Evolutionary conservation across 2,888 invertebrate species (phyloP), one percentile per base, ranked within the genome.

Genomic region (Heteromurus nitidus): DNA sequence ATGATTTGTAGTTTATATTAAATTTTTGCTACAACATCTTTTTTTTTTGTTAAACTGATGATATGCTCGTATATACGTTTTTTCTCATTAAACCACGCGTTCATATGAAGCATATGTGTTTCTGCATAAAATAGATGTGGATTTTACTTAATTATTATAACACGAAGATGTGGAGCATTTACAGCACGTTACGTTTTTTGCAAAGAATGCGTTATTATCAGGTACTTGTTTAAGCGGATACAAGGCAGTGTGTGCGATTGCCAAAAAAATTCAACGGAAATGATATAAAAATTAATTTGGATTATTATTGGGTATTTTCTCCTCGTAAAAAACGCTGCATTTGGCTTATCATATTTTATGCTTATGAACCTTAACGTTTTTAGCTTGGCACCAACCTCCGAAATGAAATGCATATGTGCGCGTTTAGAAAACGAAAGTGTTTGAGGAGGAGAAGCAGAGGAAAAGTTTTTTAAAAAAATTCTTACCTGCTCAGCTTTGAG

Each of bases 401-500:
- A 28, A 26, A 68, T 50, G 24, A 68, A 55, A 42, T 55, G 75
- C 24, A 72, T 42, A 36, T 36, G 36, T 22, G 53, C 53, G 20
- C 11, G 58, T 58, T 58, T 42, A 20, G 64, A 67, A 67, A 76
- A 55, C 16, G 55, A 44, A 58, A 67, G 67, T 68, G 20, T 44
- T n/a, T 22, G 18, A 7, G 16, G 3, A 22, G 24, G 11, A 58
- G 58, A 3, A 50, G 50, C n/a, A 50, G 20, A n/a, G 50, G 20
- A 11, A 50, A 50, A 18, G 7, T 31, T 30, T 47, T 24, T 24
- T 28, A 68, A 50, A 68, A 24, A 68, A 28, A 60, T n/a, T 73
- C 89, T 89, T 88, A 92, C 92, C 90, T 93, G 93, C 88, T 93
- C 93, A 22, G 93, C 92, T 88, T 93, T 93, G 55, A 93, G 89